Evolutionary conservation across 2,888 invertebrate genomes (phyloP), one percentile per base, ranked within the genome.

Genomic region (Synanthedon andrenaeformis): DNA sequence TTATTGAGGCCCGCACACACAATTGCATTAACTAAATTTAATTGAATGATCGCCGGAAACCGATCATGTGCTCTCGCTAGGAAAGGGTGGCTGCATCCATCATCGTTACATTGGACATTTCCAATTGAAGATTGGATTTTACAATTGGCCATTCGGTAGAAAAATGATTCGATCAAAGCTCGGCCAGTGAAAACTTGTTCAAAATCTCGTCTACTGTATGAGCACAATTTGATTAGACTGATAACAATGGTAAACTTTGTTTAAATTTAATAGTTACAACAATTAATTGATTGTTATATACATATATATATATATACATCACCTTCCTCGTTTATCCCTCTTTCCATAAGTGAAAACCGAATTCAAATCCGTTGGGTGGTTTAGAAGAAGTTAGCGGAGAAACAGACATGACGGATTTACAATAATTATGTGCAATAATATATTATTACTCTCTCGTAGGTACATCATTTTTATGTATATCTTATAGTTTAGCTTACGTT

Each of bases 21-120:
- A 65, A 69, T 69, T 64, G 67, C 64, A 62, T 58, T 53, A 45
- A 49, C 49, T 49, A 19, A 49, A 23, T 49, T 49, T 76, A 82
- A 84, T 83, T 79, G 83, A 76, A 82, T 76, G 82, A 85, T 83
- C 66, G 72, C 79, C 77, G 84, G 84, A 82, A 76, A 67, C 69
- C 70, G 68, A 71, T 70, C 69, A 23, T 28, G 60, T 60, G 63
- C 2, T 1, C 60, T 60, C 59, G 61, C 61, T 64, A 35, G 35
- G 10, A 55, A 23, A 62, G 76, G 78, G 79, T 74, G 82, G 72
- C 68, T 64, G 74, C 74, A 75, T 82, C 76, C 71, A 72, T 83
- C 82, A 78, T 80, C 74, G 74, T 82, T 71, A 53, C 55, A 54
- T 49, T 12, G 48, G 52, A 52, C 54, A 51, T 52, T 53, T 54